Conservation (phyloP, 2,888 invertebrate genomes). For the Tricholauxania praeusta region DNA sequence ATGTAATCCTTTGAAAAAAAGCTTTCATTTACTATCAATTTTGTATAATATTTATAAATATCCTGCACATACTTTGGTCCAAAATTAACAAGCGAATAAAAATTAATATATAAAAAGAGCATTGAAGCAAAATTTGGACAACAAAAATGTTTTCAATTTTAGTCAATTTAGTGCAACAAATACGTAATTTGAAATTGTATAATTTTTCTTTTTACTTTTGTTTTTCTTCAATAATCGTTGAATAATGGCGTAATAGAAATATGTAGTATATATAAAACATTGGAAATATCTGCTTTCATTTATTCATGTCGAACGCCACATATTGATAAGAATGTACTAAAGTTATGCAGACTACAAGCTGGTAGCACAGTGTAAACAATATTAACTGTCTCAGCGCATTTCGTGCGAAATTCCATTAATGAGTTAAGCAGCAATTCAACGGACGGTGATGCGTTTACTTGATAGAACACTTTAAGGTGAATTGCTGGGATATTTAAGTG, state of each 20-base stretch:
- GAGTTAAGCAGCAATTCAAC: conserved; percentile 66
- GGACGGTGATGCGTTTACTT: conserved; percentile 72
- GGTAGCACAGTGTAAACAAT: conserved; percentile 83
- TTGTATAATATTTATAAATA: too few species aligned
- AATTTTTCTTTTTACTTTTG: too few species aligned
- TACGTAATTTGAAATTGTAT: too few species aligned
- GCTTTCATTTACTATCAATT: too few species aligned
- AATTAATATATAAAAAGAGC: not conserved
- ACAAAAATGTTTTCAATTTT: too few species aligned
- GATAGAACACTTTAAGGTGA: conserved; percentile 82
- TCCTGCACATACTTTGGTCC: conserved; percentile 20
- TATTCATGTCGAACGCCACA: conserved; percentile 83
- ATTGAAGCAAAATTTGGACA: too few species aligned
- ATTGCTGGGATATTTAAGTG: conserved; percentile 71
- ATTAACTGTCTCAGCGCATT: conserved; percentile 69
- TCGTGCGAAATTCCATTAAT: conserved; percentile 67
- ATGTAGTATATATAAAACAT: too few species aligned
- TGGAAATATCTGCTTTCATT: conserved; percentile 14
- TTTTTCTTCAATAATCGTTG: too few species aligned
- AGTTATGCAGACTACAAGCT: conserved; percentile 83
- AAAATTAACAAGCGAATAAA: conserved; percentile 30
- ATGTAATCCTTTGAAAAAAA: too few species aligned
- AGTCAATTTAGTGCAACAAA: too few species aligned
- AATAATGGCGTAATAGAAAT: too few species aligned
- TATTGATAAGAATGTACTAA: conserved; percentile 85